phyloP scores from a whole-genome alignment of 1,140 invertebrate genomes.

The Tetragnatha versicolor region DNA sequence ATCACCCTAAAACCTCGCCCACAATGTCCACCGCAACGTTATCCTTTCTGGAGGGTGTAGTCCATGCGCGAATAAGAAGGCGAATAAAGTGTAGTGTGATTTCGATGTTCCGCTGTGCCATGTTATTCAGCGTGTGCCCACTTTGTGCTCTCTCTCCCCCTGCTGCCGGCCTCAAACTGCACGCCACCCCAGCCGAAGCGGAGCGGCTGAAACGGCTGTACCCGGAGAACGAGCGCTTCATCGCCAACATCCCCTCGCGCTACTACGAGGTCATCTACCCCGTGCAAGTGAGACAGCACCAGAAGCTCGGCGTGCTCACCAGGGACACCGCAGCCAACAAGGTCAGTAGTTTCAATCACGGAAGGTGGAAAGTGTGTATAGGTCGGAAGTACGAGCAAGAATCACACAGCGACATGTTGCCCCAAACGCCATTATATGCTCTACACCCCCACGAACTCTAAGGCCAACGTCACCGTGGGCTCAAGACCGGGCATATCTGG shows the following conservation, averaged over 20 bases:
- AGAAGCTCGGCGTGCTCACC: slow-evolving; percentile 88
- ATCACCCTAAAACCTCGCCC: no score
- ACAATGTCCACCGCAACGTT: no score
- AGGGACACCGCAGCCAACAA: slow-evolving; percentile 65
- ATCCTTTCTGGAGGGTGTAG: no score
- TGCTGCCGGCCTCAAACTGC: slow-evolving; percentile 51
- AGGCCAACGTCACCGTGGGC: no score
- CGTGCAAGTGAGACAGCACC: slow-evolving; percentile 89
- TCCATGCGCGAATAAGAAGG: background rate
- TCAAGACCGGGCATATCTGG: no score
- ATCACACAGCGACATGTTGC: no score
- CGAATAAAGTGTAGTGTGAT: background rate
- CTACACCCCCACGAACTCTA: no score
- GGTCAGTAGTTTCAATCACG: slow-evolving; percentile 60
- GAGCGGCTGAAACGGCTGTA: slow-evolving; percentile 58
- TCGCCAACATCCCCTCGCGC: slow-evolving; percentile 85
- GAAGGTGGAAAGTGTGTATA: no score
- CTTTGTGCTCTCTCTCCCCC: slow-evolving; percentile 27
- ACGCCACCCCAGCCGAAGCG: slow-evolving; percentile 58
- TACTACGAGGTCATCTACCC: slow-evolving; percentile 95
- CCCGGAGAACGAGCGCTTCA: slow-evolving; percentile 83
- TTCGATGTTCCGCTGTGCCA: background rate
- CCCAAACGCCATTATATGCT: no score
- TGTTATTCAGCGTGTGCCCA: slow-evolving; percentile 10
- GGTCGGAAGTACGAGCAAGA: no score